Percentiles rank a stretch among this genome's conserved stretches.
These are phyloP conservation scores for Hetaerina americana DNA, from an alignment of 1,140 invertebrate species.

Conservation along the genomic window DNA sequence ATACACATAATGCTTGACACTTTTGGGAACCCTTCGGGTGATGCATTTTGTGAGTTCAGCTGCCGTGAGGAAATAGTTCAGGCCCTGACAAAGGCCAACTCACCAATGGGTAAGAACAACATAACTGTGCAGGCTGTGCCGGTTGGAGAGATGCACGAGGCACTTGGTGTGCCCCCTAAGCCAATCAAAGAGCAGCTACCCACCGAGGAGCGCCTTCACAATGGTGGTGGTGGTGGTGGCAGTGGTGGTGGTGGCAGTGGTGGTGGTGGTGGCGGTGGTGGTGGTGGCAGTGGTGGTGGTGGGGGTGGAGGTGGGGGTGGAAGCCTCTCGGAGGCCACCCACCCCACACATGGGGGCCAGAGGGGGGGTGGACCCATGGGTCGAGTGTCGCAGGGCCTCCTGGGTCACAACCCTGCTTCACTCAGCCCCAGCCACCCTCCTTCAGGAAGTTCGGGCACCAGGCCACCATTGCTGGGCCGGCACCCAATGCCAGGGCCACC, in stretches of 20 bases:
- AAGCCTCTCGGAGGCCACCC: not conserved
- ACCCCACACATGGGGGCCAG: not conserved
- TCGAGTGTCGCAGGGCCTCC: not conserved
- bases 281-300: slow-evolving; percentile 19
- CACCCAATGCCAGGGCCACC: not conserved
- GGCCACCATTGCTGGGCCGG: not conserved
- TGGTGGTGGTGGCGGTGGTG: slow-evolving; percentile 22
- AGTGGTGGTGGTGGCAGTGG: slow-evolving; percentile 26
- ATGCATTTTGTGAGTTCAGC: slow-evolving; percentile 76
- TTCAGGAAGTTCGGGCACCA: not conserved
- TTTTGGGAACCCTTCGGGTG: slow-evolving; percentile 54
- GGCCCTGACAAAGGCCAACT: slow-evolving; percentile 53
- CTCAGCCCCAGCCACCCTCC: not conserved
- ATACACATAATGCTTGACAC: slow-evolving; percentile 64
- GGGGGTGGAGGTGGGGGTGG: too few species aligned
- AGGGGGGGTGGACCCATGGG: not conserved
- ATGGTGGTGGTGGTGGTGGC: slow-evolving; percentile 31
- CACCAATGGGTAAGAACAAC: slow-evolving; percentile 45
- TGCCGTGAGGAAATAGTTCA: slow-evolving; percentile 48
- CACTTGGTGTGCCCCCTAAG: slow-evolving; percentile 22
- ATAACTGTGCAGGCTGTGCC: slow-evolving; percentile 52
- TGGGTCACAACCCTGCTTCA: not conserved
- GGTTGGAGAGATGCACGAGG: slow-evolving; percentile 41
- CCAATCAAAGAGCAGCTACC: not conserved
- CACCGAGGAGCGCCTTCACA: slow-evolving; percentile 20